Evolutionary conservation across 30 jellyfish, hydroid and myxozoan genomes (phyloP), one percentile per base, ranked within the genome.

Genomic region (Nemopilema nomurai): DNA sequence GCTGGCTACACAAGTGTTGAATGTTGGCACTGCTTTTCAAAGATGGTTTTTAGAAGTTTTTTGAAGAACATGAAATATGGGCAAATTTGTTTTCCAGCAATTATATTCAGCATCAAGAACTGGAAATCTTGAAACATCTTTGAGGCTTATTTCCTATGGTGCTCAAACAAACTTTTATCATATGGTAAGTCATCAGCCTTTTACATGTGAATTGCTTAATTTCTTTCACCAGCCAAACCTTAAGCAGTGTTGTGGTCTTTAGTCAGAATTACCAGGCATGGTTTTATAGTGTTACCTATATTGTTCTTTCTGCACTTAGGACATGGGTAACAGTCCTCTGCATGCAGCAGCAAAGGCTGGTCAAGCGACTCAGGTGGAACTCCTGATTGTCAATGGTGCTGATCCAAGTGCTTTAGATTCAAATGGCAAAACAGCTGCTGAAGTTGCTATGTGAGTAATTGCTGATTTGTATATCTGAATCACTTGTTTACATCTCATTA

Each of bases 331-430:
- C 65, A 93, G 97, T 9, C 98, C 98, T 24, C 70, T 93, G 8
- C 98, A 93, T 79, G 98, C 90, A 9, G 98, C 98, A 7, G 98
- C 98, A 28, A 89, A 85, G 53, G 95, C 97, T 1, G 98, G 98
- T 25, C 98, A 93, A 50, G 97, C 95, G 1, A 84, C 97, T 17
- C 98, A 93, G 62, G 91, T 95, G 64, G 98, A 93, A 62, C 89
- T 93, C 7, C 78, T 93, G 30, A 86, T 87, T n/a, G 96, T 87
- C 8, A 84, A 87, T 78, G 98, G 98, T 51, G 98, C 98, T 41
- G 98, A 93, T 62, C 97, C 98, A 28, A 88, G 97, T 89, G 97
- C 98, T 1, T 72, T 93, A 51, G 98, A 93, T 79, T 70, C 89
- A 18, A 84, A 88, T 49, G 98, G 96, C 31, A 88, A 86, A 69